These are phyloP conservation scores for Pipistrellus pipistrellus DNA, from an alignment of 2,797 vertebrate species.

Conservation along the genomic window DNA sequence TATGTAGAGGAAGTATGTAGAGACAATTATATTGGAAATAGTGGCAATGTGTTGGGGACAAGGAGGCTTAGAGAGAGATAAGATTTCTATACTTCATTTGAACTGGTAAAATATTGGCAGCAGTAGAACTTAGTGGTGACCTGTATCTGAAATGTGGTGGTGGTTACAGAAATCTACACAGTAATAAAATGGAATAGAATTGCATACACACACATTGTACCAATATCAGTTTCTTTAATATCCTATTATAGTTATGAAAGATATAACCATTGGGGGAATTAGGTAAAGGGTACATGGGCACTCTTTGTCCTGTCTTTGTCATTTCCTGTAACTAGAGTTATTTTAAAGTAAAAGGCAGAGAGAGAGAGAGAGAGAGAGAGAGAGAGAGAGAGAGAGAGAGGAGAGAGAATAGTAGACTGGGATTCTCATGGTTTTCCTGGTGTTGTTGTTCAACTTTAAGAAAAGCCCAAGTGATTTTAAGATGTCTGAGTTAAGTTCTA, in stretches of 20 bases:
- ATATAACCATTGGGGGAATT: background rate
- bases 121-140: background rate
- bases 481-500: conserved; percentile 39
- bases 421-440: background rate
- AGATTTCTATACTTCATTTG: background rate
- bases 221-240: background rate
- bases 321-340: conserved; percentile 21
- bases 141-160: background rate
- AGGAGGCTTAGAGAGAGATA: background rate
- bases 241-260: background rate
- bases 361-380: background rate
- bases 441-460: background rate
- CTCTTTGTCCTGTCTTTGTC: background rate
- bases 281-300: background rate
- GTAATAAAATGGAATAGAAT: background rate
- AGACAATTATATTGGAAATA: background rate
- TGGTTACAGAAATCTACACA: background rate
- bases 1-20: background rate
- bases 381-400: background rate
- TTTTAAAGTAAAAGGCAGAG: conserved; percentile 17
- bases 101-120: background rate
- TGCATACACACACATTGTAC: background rate
- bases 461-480: conserved; percentile 49
- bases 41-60: background rate
- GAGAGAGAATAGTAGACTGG: too few species aligned